phyloP scores from a whole-genome alignment of 2,888 invertebrate species.

The Acanthosoma haemorrhoidale region DNA sequence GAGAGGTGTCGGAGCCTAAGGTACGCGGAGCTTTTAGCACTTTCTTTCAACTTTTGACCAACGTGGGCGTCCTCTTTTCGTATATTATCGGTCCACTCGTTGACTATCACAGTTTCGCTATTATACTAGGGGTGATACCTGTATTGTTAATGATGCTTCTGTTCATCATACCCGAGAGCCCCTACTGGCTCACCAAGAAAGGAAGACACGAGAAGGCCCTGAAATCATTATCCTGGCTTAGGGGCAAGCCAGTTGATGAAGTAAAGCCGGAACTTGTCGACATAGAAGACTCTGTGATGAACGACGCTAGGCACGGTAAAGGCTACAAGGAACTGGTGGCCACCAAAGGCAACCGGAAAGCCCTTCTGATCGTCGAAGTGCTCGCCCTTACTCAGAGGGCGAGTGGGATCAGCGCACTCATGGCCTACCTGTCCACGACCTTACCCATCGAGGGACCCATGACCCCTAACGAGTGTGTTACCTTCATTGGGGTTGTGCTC shows the following conservation, averaged over 20 bases:
- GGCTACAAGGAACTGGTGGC: conserved; percentile 37
- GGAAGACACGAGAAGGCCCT: conserved; percentile 54
- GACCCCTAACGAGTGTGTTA: conserved; percentile 37
- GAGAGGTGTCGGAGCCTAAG: conserved; percentile 57
- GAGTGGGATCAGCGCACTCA: conserved; percentile 40
- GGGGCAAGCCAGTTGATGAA: conserved; percentile 55
- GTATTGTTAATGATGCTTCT: conserved; percentile 52
- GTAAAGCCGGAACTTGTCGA: conserved; percentile 48
- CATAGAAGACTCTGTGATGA: conserved; percentile 32
- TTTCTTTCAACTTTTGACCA: conserved; percentile 54
- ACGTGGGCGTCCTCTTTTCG: conserved; percentile 56
- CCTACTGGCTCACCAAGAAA: conserved; percentile 55
- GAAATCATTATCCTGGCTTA: conserved; percentile 54
- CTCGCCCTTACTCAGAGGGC: conserved; percentile 36
- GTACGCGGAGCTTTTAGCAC: conserved; percentile 58
- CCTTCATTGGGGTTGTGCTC: conserved; percentile 37
- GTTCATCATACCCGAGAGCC: conserved; percentile 64
- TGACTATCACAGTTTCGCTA: conserved; percentile 52
- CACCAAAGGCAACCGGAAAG: conserved; percentile 36
- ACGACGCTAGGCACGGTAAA: conserved; percentile 38
- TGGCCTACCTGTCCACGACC: conserved; percentile 40
- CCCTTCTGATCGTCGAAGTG: conserved; percentile 38
- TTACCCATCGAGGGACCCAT: conserved; percentile 35
- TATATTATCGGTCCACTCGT: conserved; percentile 58
- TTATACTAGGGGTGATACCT: conserved; percentile 55